Evolutionary conservation across 2,888 invertebrate genomes (phyloP).

Genomic region (Calameuta filiformis): DNA sequence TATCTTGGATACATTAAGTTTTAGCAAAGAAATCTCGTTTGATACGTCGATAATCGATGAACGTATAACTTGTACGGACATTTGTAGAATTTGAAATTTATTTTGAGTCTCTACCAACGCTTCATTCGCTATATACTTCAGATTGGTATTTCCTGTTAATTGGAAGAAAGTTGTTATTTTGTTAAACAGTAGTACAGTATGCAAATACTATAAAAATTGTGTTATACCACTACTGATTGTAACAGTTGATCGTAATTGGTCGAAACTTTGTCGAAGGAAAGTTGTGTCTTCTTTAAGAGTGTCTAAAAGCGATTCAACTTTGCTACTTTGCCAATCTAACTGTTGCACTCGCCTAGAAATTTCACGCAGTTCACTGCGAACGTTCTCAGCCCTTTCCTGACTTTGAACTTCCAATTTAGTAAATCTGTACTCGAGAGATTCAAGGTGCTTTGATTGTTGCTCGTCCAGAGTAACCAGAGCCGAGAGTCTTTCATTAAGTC

Average conservation of each 20-base stretch:
- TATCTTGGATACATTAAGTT: background rate
- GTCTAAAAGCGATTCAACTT: constrained; percentile 60
- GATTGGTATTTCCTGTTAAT: background rate
- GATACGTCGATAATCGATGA: background rate
- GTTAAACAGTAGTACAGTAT: background rate
- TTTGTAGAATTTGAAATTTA: constrained; percentile 2
- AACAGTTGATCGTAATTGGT: background rate
- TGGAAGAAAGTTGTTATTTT: background rate
- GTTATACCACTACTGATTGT: background rate
- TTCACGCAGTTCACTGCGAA: constrained; percentile 64
- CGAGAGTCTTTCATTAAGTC: constrained; percentile 59
- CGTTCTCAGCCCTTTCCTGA: constrained; percentile 62
- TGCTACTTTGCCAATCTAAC: constrained; percentile 63
- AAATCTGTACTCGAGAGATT: constrained; percentile 62
- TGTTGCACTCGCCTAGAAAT: constrained; percentile 61
- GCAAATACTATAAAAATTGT: background rate
- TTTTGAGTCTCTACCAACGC: background rate
- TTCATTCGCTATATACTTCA: background rate
- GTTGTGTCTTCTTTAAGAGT: constrained; percentile 61
- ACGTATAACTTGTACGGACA: constrained; percentile 1
- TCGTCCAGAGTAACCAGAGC: constrained; percentile 60
- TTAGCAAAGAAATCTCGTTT: background rate
- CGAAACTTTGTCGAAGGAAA: constrained; percentile 4
- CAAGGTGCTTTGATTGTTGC: constrained; percentile 59
- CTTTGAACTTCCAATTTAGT: constrained; percentile 63